A percentile compares a stretch with the other conserved stretches of the same genome.
Evolutionary conservation across 1,140 invertebrate species (phyloP).

Genomic region (Eueides isabella): DNA sequence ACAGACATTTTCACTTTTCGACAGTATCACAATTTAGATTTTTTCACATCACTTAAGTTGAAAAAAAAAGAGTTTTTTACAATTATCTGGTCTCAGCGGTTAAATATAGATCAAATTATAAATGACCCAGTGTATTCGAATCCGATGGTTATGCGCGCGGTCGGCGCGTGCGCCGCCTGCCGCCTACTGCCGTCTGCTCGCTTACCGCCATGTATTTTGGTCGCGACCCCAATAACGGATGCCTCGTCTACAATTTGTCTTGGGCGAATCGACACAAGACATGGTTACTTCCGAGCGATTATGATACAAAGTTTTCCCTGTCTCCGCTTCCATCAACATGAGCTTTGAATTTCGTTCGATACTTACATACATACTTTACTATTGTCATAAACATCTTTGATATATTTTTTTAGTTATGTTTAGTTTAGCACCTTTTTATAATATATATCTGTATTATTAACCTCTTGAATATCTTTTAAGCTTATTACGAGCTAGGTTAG

Average conservation of each 20-base stretch:
- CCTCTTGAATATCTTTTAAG: not conserved
- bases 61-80: conserved; percentile 60
- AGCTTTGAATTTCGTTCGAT: not conserved
- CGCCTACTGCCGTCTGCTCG: conserved; percentile 70
- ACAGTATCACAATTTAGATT: conserved; percentile 22
- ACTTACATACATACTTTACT: not conserved
- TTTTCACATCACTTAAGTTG: conserved; percentile 61
- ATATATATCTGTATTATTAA: not conserved
- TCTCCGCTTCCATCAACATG: conserved; percentile 7
- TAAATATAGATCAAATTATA: conserved; percentile 75
- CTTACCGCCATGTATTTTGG: conserved; percentile 73
- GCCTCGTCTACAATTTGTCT: conserved; percentile 79
- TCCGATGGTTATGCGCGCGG: conserved; percentile 67
- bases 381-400: not conserved
- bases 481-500: too few relatives aligned
- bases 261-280: conserved; percentile 71
- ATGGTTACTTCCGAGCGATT: conserved; percentile 45
- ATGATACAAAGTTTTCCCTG: conserved; percentile 25
- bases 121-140: conserved; percentile 67
- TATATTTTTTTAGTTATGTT: not conserved
- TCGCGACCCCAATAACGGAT: conserved; percentile 76
- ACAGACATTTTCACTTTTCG: conserved; percentile 36
- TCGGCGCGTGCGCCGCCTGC: conserved; percentile 76
- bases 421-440: not conserved
- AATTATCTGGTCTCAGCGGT: conserved; percentile 72